Evolutionary conservation across 1,140 invertebrate genomes (phyloP).

Genomic region (Drosophila pectinifera): DNA sequence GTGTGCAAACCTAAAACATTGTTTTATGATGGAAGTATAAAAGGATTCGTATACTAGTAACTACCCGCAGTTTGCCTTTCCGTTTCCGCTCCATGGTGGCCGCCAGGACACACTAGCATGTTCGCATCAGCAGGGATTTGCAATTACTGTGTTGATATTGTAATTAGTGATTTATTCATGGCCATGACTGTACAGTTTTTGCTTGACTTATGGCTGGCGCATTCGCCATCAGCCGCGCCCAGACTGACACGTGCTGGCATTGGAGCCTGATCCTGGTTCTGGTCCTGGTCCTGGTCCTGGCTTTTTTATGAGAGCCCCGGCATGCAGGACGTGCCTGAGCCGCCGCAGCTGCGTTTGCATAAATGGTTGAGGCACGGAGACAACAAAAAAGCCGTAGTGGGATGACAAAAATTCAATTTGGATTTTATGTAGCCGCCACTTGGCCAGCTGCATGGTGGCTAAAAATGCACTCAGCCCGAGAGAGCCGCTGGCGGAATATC

Average conservation of each 20-base stretch:
- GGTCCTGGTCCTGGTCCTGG: not conserved
- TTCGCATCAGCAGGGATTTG: constrained; percentile 7
- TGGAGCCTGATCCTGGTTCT: not conserved
- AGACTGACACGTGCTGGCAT: constrained; percentile 40
- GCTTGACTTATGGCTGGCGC: constrained; percentile 56
- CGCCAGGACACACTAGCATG: not conserved
- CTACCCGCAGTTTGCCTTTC: not conserved
- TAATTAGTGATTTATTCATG: constrained; percentile 50
- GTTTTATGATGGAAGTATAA: not conserved
- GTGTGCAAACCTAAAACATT: no score
- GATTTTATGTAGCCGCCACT: constrained; percentile 61
- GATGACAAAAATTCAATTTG: constrained; percentile 76
- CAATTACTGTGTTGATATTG: constrained; percentile 42
- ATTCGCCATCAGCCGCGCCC: constrained; percentile 28
- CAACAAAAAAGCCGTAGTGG: constrained; percentile 27
- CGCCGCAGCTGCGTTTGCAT: constrained; percentile 75
- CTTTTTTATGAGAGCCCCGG: constrained; percentile 44
- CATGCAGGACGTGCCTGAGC: constrained; percentile 64
- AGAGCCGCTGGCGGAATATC: constrained; percentile 31
- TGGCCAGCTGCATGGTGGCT: constrained; percentile 5
- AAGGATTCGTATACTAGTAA: not conserved
- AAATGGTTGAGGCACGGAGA: constrained; percentile 58
- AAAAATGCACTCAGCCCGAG: constrained; percentile 37
- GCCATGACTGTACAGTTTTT: constrained; percentile 37
- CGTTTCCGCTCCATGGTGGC: not conserved